Conservation (phyloP, 2,113 vertebrate genomes). For the Tragelaphus strepsiceros region DNA sequence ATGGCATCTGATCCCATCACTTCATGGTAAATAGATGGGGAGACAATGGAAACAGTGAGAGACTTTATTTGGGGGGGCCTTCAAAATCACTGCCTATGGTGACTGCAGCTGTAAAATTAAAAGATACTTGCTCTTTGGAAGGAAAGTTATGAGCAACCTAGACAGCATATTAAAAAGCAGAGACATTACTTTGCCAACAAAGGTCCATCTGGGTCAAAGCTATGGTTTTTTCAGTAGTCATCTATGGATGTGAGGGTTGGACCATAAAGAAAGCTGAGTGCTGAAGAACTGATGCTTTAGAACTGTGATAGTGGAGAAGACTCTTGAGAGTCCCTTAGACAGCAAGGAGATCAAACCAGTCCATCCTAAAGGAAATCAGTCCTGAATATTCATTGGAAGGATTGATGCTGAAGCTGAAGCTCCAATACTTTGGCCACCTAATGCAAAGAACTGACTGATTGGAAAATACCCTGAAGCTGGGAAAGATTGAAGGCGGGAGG, state of each 20-base stretch:
- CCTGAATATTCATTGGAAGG: neutral
- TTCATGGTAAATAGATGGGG: neutral
- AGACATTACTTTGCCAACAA: neutral
- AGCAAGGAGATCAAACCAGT: neutral
- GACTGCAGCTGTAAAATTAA: neutral
- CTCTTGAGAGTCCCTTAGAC: neutral
- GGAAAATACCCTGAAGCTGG: neutral
- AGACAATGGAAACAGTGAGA: neutral
- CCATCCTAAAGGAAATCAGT: neutral
- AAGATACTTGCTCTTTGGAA: neutral
- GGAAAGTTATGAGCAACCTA: neutral
- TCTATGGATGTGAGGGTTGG: neutral
- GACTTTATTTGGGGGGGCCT: neutral
- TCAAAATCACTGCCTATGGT: neutral
- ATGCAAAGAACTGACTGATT: neutral
- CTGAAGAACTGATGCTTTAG: neutral
- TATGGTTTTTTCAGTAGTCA: neutral
- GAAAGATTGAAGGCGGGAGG: neutral
- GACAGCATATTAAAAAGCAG: neutral
- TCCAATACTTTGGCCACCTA: neutral
- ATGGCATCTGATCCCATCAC: neutral
- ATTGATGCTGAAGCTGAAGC: neutral
- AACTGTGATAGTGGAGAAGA: neutral
- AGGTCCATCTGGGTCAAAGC: neutral
- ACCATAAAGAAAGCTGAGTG: accelerated